Evolutionary conservation across 2,888 invertebrate genomes (phyloP).

Genomic region (Archips crataeganus): DNA sequence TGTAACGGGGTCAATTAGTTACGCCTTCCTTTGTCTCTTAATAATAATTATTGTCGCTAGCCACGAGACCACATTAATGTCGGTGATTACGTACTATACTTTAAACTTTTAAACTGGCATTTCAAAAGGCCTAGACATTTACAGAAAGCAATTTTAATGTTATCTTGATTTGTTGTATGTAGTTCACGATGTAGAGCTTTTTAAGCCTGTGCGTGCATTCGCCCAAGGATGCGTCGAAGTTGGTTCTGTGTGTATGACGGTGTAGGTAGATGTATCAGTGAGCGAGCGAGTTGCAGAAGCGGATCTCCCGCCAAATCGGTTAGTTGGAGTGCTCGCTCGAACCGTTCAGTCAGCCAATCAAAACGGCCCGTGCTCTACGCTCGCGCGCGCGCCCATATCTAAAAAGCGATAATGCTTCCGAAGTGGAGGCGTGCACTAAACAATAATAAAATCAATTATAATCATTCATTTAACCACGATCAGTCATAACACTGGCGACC

Average conservation of each 20-base stretch:
- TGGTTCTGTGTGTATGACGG: neutral
- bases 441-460: slow-evolving; percentile 74
- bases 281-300: slow-evolving; percentile 51
- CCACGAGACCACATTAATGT: neutral
- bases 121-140: neutral
- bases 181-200: neutral
- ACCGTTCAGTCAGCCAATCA: slow-evolving; percentile 72
- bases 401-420: slow-evolving; percentile 67
- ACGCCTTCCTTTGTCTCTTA: slow-evolving; percentile 44
- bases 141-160: neutral
- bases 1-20: slow-evolving; percentile 44
- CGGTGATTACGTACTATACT: neutral
- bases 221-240: neutral
- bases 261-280: slow-evolving; percentile 17
- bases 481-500: slow-evolving; percentile 62
- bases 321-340: slow-evolving; percentile 51
- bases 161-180: neutral
- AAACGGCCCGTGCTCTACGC: slow-evolving; percentile 72
- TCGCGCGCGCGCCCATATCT: slow-evolving; percentile 75
- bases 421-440: slow-evolving; percentile 58
- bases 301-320: slow-evolving; percentile 73
- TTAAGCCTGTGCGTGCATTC: neutral
- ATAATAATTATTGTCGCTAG: slow-evolving; percentile 35
- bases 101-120: neutral
- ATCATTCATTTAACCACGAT: slow-evolving; percentile 55